These are phyloP conservation scores for Drosophila peninsularis DNA, from an alignment of 2,888 invertebrate genomes.

Conservation along the genomic window DNA sequence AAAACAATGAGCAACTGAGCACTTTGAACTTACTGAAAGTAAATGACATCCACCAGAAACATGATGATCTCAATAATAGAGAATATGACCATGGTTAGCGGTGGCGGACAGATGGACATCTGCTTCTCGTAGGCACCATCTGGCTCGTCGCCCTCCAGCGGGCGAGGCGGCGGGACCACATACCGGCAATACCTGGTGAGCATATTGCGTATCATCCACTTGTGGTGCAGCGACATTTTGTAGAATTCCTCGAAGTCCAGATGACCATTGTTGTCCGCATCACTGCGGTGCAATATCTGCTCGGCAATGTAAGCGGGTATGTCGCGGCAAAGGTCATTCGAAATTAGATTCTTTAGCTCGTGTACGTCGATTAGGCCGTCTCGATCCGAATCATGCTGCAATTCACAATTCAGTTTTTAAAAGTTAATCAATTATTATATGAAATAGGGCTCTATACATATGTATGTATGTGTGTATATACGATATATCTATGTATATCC, in stretches of 20 bases:
- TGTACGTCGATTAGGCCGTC: conserved; percentile 89
- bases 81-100: conserved; percentile 95
- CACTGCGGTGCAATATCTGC: conserved; percentile 88
- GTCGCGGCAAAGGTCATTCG: conserved; percentile 85
- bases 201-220: conserved; percentile 84
- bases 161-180: conserved; percentile 83
- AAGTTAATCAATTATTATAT: background rate
- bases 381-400: conserved; percentile 89
- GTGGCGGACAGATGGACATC: conserved; percentile 96
- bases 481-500: no score
- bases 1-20: background rate
- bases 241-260: conserved; percentile 90
- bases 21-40: conserved; percentile 81
- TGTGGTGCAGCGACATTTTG: conserved; percentile 86
- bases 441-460: background rate
- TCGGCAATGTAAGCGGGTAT: conserved; percentile 89
- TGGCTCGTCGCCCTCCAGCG: conserved; percentile 82
- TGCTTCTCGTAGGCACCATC: conserved; percentile 95
- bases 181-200: conserved; percentile 82
- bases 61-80: conserved; percentile 94
- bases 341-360: conserved; percentile 86
- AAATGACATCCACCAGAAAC: conserved; percentile 86
- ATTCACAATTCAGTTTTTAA: background rate
- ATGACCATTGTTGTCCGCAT: conserved; percentile 87
- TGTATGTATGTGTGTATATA: no score